Evolutionary conservation across 1,140 invertebrate species (phyloP).

Genomic region (Lamellibrachia luymesi): DNA sequence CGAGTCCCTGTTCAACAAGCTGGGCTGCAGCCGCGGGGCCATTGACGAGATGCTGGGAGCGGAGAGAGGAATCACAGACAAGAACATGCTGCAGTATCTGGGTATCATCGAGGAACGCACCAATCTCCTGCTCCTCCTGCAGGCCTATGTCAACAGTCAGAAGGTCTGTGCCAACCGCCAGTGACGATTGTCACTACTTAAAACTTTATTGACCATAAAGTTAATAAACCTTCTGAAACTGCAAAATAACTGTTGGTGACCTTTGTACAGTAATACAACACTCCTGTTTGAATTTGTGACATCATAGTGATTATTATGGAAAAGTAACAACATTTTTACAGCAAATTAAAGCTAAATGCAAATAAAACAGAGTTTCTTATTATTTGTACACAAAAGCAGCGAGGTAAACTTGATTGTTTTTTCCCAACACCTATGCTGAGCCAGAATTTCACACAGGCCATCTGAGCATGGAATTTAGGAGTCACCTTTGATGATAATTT

Average conservation of each 20-base stretch:
- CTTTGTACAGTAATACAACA: no score
- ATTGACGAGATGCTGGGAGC: constrained; percentile 56
- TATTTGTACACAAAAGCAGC: no score
- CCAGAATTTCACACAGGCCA: no score
- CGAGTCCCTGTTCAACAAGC: constrained; percentile 56
- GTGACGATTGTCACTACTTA: background rate
- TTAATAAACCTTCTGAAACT: background rate
- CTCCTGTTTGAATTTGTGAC: no score
- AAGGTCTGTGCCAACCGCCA: constrained; percentile 40
- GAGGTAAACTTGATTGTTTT: no score
- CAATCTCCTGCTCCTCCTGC: constrained; percentile 54
- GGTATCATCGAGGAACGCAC: constrained; percentile 57
- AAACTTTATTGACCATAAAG: background rate
- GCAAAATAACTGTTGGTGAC: background rate
- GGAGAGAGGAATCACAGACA: constrained; percentile 50
- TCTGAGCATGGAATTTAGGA: no score
- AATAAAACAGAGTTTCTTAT: no score
- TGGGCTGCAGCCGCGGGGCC: constrained; percentile 52
- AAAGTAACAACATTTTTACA: no score
- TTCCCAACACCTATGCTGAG: no score
- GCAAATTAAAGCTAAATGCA: no score
- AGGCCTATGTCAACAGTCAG: constrained; percentile 40
- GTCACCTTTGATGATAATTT: no score
- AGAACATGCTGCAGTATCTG: constrained; percentile 56
- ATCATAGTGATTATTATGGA: no score